Conservation (phyloP, 2,113 vertebrate genomes). For the Astur gentilis region DNA sequence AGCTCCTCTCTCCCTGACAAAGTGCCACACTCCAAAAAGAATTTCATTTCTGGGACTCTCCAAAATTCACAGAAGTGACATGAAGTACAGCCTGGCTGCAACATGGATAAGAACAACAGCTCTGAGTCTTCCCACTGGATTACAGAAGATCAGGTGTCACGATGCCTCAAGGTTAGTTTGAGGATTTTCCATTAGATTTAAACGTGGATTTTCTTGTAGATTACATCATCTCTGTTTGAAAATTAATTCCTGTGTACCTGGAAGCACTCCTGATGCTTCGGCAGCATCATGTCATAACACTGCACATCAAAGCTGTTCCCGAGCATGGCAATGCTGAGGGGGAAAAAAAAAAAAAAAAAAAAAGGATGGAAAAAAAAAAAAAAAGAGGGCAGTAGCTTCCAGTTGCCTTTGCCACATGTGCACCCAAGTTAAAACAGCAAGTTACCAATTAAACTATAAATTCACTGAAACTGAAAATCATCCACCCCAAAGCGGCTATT, state of each 20-base stretch:
- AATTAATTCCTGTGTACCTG: neutral
- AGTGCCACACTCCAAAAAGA: neutral
- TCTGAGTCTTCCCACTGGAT: neutral
- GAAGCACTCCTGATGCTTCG: neutral
- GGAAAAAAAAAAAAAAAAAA: too few species aligned
- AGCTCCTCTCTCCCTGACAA: neutral
- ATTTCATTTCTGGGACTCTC: neutral
- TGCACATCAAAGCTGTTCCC: neutral
- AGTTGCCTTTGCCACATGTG: neutral
- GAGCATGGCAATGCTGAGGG: neutral
- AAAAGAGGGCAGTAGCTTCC: neutral
- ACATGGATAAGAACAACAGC: neutral
- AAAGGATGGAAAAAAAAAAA: too few species aligned
- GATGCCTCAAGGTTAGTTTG: neutral
- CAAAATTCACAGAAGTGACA: neutral
- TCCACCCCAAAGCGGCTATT: neutral
- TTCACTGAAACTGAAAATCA: neutral
- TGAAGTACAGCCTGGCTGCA: neutral
- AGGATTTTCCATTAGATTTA: neutral
- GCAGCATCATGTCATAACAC: neutral
- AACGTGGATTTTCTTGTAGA: neutral
- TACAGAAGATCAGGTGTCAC: neutral
- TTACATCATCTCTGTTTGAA: neutral
- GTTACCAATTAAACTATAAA: conserved; percentile 33
- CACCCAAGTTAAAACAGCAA: neutral